Percentiles rank a stretch among this genome's conserved stretches.
Evolutionary conservation across 2,888 invertebrate genomes (phyloP).

Genomic region (Conchocele bisecta): DNA sequence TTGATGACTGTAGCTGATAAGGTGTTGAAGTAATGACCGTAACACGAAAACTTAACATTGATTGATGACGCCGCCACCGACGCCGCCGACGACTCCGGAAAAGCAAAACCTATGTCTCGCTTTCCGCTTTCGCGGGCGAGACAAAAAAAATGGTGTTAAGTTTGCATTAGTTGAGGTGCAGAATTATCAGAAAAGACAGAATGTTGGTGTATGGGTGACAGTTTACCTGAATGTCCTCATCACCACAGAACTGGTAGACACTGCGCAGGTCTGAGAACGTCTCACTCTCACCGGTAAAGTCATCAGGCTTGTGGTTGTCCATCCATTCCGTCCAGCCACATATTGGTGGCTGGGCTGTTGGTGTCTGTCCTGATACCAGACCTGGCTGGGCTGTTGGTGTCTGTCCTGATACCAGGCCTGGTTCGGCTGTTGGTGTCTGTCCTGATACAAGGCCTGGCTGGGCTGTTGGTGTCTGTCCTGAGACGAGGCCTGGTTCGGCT

Average conservation of each 20-base stretch:
- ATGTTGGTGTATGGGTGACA: too few species aligned
- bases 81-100: too few species aligned
- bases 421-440: constrained; percentile 44
- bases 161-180: too few species aligned
- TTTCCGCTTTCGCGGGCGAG: too few species aligned
- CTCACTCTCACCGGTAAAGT: constrained; percentile 76
- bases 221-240: constrained; percentile 71
- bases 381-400: constrained; percentile 51
- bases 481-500: constrained; percentile 12
- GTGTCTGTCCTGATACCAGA: constrained; percentile 27
- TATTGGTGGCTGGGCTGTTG: constrained; percentile 63
- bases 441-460: constrained; percentile 57
- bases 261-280: constrained; percentile 63
- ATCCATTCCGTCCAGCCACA: constrained; percentile 93
- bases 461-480: constrained; percentile 32
- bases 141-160: too few species aligned
- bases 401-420: constrained; percentile 24
- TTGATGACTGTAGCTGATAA: too few species aligned
- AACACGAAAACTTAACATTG: too few species aligned
- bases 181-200: too few species aligned
- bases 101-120: too few species aligned
- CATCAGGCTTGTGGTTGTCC: constrained; percentile 83
- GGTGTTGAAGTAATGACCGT: too few species aligned
- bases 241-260: constrained; percentile 65
- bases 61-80: too few species aligned